These are phyloP conservation scores for Phycodurus eques DNA, from an alignment of 2,113 vertebrate genomes.

Conservation along the genomic window DNA sequence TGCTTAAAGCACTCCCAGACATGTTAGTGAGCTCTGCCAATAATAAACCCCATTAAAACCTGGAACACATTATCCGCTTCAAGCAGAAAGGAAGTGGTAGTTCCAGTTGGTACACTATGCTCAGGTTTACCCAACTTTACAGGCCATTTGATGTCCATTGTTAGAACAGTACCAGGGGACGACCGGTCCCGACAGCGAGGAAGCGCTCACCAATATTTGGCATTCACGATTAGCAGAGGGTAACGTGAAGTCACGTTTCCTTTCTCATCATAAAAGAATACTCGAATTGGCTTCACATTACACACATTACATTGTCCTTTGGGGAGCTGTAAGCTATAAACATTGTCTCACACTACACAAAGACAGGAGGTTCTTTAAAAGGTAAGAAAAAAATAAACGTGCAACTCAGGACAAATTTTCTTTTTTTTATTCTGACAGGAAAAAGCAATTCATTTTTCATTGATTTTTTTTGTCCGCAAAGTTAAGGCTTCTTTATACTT, in stretches of 20 bases:
- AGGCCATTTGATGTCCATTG: constrained; percentile 66
- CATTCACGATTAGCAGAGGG: constrained; percentile 41
- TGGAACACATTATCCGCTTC: constrained; percentile 56
- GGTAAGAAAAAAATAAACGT: background rate
- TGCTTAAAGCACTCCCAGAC: constrained; percentile 62
- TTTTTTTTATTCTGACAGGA: no score
- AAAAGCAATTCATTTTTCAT: no score
- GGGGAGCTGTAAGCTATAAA: constrained; percentile 35
- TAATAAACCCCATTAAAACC: constrained; percentile 64
- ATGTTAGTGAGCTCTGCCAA: constrained; percentile 54
- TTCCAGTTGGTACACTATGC: constrained; percentile 60
- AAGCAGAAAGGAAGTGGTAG: constrained; percentile 69
- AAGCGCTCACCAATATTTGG: constrained; percentile 48
- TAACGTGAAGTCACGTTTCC: constrained; percentile 38
- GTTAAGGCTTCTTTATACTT: no score
- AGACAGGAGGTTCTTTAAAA: background rate
- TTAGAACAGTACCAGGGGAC: constrained; percentile 58
- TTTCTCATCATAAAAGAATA: constrained; percentile 39
- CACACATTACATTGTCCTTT: constrained; percentile 17
- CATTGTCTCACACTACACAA: constrained; percentile 35
- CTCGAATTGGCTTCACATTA: constrained; percentile 25
- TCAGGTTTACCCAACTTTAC: constrained; percentile 57
- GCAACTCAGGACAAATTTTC: background rate
- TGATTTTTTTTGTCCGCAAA: no score
- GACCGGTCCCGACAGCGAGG: constrained; percentile 48